Base-by-base conservation (phyloP, 2,797 vertebrate species). In the Phalloptychus januarius region DNA sequence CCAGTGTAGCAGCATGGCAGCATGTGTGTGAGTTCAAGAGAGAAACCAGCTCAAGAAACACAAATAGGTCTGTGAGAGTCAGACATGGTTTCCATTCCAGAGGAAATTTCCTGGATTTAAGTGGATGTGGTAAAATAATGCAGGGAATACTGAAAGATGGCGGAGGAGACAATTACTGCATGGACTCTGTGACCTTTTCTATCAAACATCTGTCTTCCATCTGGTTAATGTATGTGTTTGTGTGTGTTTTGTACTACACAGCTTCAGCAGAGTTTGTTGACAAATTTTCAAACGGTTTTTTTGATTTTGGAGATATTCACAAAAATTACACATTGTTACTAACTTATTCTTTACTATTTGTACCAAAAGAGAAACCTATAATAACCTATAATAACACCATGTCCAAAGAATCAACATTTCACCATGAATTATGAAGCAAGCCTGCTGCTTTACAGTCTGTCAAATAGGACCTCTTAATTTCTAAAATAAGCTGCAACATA, bases 171-270 rank as follows among this genome's bases (percentile, higher is more conserved):
- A 89, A 90, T 94, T 89, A 90, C 85, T 84, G 82, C 52, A 86
- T 91, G 93, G 85, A 96, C 95, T 95, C 90, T 38, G 74, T 90
- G 93, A 95, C 93, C 93, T 90, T 76, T 85, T 83, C 89, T 89
- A 76, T 88, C 82, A 86, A 91, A 95, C 95, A 95, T 96, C 93
- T 96, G 95, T 93, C 90, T 89, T 80, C 92, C 94, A 96, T 95
- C 91, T 95, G 95, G 83, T 89, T 72, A 54, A 76, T 42, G 46
- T 83, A 69, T 82, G 72, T 82, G 73, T 71, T 31, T 83, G 77
- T 79, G 52, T 78, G 79, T 79, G 82, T 58, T 70, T 67, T 79
- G 52, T 61, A 81, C 80, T 79, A 69, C 75, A 89, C 85, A 74
- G 73, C 87, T 88, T 81, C 82, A 77, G 79, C 82, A 48, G 82